Percentiles rank a stretch among this genome's conserved stretches.
Evolutionary conservation across 1,140 invertebrate genomes (phyloP).

Genomic region (Armadillidium nasatum): DNA sequence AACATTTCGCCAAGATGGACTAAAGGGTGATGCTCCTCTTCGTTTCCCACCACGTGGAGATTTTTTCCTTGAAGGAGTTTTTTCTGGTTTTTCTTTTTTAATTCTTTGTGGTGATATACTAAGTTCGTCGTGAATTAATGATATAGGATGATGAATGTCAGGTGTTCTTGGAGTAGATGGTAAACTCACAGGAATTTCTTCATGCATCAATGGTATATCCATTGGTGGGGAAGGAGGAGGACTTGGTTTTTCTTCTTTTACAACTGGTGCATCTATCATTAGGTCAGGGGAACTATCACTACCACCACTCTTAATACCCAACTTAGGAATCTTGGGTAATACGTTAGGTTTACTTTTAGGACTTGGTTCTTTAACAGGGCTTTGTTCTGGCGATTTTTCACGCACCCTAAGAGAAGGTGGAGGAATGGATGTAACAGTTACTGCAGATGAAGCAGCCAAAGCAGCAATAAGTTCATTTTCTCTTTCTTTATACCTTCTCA

Average conservation of each 20-base stretch:
- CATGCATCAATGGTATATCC: background rate
- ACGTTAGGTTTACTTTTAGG: background rate
- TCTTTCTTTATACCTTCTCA: constrained; percentile 11
- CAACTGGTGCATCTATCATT: background rate
- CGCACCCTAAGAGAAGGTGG: background rate
- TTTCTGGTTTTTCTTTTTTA: background rate
- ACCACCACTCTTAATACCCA: background rate
- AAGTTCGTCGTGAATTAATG: background rate
- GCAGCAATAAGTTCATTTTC: constrained; percentile 12
- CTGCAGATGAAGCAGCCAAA: background rate
- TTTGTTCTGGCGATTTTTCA: background rate
- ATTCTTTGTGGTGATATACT: background rate
- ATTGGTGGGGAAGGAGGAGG: background rate
- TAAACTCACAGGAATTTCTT: background rate
- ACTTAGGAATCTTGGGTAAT: background rate
- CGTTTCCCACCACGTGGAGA: background rate
- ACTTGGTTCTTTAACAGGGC: background rate
- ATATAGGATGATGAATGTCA: background rate
- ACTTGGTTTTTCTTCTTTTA: background rate
- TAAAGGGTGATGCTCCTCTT: background rate
- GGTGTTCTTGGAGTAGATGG: background rate
- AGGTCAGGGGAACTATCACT: background rate
- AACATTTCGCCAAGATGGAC: background rate
- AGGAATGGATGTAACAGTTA: constrained; percentile 3
- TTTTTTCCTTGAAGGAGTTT: background rate